Evolutionary conservation across 2,888 invertebrate genomes (phyloP).

Genomic region (Lithophane socia): DNA sequence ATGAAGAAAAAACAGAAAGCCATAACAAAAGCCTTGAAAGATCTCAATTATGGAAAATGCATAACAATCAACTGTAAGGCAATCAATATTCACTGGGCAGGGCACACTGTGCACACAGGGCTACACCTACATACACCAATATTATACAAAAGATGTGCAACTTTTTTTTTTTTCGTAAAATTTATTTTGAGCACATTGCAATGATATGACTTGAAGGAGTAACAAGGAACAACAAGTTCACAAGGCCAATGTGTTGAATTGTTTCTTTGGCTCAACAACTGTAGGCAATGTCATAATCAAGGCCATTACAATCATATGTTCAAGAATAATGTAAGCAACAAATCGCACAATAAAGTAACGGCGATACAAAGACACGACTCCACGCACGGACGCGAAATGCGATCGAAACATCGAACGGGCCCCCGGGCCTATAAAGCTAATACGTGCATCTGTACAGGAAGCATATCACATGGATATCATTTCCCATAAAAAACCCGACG

Average conservation of each 20-base stretch:
- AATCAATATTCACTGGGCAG: slow-evolving; percentile 53
- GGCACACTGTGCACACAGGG: slow-evolving; percentile 19
- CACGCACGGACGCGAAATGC: slow-evolving; percentile 59
- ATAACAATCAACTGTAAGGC: slow-evolving; percentile 22
- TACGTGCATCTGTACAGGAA: slow-evolving; percentile 78
- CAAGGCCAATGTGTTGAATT: slow-evolving; percentile 74
- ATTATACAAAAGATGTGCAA: slow-evolving; percentile 22
- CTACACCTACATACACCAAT: slow-evolving; percentile 8
- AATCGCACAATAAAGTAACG: slow-evolving; percentile 38
- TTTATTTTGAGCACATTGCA: slow-evolving; percentile 42
- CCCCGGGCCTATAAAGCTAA: slow-evolving; percentile 60
- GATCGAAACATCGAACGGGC: slow-evolving; percentile 58
- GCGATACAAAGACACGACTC: slow-evolving; percentile 55
- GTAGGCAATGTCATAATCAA: slow-evolving; percentile 84
- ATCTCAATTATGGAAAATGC: slow-evolving; percentile 26
- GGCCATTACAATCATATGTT: slow-evolving; percentile 81
- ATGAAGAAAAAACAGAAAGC: not conserved
- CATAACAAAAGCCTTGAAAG: slow-evolving; percentile 18
- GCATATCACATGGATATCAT: slow-evolving; percentile 74
- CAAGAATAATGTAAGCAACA: slow-evolving; percentile 50
- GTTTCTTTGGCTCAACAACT: slow-evolving; percentile 67
- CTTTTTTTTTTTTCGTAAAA: slow-evolving; percentile 41
- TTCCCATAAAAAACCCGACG: slow-evolving; percentile 70
- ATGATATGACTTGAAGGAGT: slow-evolving; percentile 58
- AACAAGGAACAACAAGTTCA: slow-evolving; percentile 66